These are phyloP conservation scores for Schlechtendalia chinensis DNA, from an alignment of 1,140 invertebrate species.

Conservation along the genomic window DNA sequence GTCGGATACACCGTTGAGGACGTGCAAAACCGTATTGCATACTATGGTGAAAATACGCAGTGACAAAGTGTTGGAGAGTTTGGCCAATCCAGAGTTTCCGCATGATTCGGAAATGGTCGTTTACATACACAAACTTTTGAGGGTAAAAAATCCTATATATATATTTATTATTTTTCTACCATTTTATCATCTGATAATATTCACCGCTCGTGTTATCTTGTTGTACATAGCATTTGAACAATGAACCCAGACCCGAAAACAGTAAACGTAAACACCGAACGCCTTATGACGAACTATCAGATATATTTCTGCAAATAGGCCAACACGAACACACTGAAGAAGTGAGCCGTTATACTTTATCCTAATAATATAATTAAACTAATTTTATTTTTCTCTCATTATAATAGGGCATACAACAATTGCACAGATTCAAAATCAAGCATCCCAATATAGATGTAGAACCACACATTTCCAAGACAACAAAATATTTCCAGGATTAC, in stretches of 20 bases:
- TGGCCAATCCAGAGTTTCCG: constrained; percentile 37
- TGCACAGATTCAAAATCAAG: constrained; percentile 87
- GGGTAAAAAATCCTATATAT: constrained; percentile 49
- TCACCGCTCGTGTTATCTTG: too few species aligned
- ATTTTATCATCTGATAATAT: too few species aligned
- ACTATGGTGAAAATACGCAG: constrained; percentile 53
- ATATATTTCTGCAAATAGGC: constrained; percentile 30
- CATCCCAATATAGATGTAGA: constrained; percentile 90
- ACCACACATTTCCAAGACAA: constrained; percentile 83
- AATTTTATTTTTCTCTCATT: constrained; percentile 22
- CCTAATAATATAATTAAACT: too few species aligned
- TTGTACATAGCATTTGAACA: constrained; percentile 24
- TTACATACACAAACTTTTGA: constrained; percentile 52
- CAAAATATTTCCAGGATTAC: constrained; percentile 88
- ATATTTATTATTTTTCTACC: background rate
- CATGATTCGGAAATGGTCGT: constrained; percentile 50
- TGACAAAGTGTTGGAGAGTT: constrained; percentile 50
- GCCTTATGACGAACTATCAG: constrained; percentile 5
- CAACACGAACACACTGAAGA: constrained; percentile 25
- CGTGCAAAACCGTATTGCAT: constrained; percentile 54
- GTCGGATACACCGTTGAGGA: constrained; percentile 53
- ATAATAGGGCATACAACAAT: constrained; percentile 70
- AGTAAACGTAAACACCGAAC: constrained; percentile 46
- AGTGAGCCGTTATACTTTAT: background rate
- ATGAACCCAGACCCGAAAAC: constrained; percentile 12